phyloP scores from a whole-genome alignment of 2,797 vertebrate genomes.

The Pantherophis vulpinus region DNA sequence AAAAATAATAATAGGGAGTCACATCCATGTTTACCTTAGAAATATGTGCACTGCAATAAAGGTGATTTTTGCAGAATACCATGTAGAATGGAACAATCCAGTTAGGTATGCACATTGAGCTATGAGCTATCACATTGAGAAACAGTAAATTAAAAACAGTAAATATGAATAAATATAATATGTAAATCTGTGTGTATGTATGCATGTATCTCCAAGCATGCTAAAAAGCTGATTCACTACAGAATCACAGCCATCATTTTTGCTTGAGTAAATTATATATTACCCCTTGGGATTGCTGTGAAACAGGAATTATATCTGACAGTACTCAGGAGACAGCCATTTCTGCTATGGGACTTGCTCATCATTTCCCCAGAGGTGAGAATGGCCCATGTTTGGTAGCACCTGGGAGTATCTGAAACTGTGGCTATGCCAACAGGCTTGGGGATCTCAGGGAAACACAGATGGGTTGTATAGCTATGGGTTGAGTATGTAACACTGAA shows the following conservation, averaged over 20 bases:
- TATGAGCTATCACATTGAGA: neutral
- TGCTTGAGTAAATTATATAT: neutral
- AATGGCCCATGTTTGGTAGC: neutral
- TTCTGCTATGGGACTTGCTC: neutral
- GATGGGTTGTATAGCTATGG: neutral
- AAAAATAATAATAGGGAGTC: conserved; percentile 43
- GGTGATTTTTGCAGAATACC: conserved; percentile 20
- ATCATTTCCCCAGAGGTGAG: neutral
- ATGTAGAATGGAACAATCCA: neutral
- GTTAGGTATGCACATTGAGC: neutral
- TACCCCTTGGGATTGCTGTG: neutral
- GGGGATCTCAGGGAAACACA: neutral
- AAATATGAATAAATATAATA: neutral
- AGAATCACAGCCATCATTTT: neutral
- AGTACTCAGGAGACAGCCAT: neutral
- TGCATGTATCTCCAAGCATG: neutral
- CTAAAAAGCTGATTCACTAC: neutral
- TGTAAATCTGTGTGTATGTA: neutral
- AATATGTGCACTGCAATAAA: conserved; percentile 55
- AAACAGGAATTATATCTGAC: neutral
- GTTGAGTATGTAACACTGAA: neutral
- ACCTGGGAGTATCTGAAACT: neutral
- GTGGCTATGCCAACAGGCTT: neutral
- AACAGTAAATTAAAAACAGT: neutral
- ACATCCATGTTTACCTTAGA: conserved; percentile 46